Evolutionary conservation across 2,888 invertebrate genomes (phyloP).

Genomic region (Metopia argyrocephala): DNA sequence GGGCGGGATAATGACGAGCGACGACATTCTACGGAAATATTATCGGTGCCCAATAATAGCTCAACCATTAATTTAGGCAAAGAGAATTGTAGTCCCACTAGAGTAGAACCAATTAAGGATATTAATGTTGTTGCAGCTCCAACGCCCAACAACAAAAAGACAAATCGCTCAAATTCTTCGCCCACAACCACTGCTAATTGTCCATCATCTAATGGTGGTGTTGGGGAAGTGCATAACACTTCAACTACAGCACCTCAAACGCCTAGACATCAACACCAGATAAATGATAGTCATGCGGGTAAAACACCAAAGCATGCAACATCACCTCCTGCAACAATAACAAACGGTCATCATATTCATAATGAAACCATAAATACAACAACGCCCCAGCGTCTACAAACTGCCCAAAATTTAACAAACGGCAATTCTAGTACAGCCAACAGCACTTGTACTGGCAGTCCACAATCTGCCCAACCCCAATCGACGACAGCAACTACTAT

Average conservation of each 20-base stretch:
- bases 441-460: constrained; percentile 66
- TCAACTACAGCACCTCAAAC: constrained; percentile 51
- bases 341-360: constrained; percentile 61
- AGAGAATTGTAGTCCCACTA: constrained; percentile 73
- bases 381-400: constrained; percentile 67
- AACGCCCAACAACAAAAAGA: constrained; percentile 56
- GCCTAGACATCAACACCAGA: constrained; percentile 56
- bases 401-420: constrained; percentile 71
- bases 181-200: constrained; percentile 49
- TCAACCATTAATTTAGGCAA: constrained; percentile 65
- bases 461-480: constrained; percentile 71
- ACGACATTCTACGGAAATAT: constrained; percentile 77
- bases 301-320: constrained; percentile 72
- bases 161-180: constrained; percentile 49
- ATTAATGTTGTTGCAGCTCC: constrained; percentile 17
- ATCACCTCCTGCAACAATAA: constrained; percentile 65
- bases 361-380: constrained; percentile 55
- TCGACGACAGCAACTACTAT: constrained; percentile 55
- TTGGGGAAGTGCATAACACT: neutral
- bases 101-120: constrained; percentile 57
- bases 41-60: constrained; percentile 66
- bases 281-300: constrained; percentile 33
- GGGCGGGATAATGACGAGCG: constrained; percentile 70
- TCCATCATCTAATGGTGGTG: constrained; percentile 42
- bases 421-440: constrained; percentile 65